Evolutionary conservation across 37 sponge, comb jelly and placozoan species (phyloP), one percentile per base, ranked within the genome.

Genomic region (Axinella damicornis): DNA sequence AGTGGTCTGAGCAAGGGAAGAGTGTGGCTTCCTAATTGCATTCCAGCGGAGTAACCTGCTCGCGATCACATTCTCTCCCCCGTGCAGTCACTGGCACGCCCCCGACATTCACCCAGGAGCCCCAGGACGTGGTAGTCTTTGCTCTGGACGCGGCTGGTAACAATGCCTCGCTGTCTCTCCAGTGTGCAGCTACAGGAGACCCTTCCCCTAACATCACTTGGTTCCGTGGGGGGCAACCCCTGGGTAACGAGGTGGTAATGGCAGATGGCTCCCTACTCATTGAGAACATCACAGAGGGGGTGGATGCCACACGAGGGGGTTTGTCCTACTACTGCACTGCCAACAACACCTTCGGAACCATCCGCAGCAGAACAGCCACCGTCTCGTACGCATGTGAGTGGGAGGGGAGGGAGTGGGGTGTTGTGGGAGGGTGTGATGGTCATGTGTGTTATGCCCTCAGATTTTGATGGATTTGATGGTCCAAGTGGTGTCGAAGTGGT

Each of bases 241-340:
- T 61, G 62, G 12, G 12, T 61, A 61, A 61, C 62, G n/a, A 22
- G 57, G 57, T 18, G 57, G 57, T 22, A 11, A 22, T 4, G 1
- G 77, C 27, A 9, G 59, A 41, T 37, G 52, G 57, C 21, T 25
- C 66, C 61, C 24, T 18, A 5, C 6, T 21, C 17, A 40, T 31
- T 4, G 19, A 38, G 5, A 72, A 73, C 24, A 79, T 91, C 32
- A 76, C 59, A 14, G 76, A 85, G 18, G 77, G 37, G 17, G 54
- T 16, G 0, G 40, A 75, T 79, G 86, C 86, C 35, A 76, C 53
- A 62, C 5, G 19, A 28, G 65, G 17, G 36, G 90, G 90, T 46
- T 63, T 84, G 24, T 65, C 28, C 53, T 91, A 85, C 54, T 66
- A 80, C 77, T 91, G 91, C 74, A 18, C 31, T 17, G 91, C 86